Base-by-base conservation (phyloP, 2,888 invertebrate genomes). In the Entomobrya multifasciata region DNA sequence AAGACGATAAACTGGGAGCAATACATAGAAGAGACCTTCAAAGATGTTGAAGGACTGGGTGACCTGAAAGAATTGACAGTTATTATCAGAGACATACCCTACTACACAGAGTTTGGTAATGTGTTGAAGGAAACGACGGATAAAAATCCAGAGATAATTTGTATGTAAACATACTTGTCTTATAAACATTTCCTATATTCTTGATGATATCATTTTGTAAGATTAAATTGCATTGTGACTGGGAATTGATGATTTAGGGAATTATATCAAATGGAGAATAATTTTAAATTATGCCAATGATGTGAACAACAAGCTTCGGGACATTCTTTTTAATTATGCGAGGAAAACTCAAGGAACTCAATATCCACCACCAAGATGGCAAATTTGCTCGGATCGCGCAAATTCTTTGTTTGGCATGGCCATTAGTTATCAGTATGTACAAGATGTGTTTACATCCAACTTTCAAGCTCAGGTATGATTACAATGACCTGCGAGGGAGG, bases 321-420 rank as follows among this genome's bases (percentile, higher is more conserved):
- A 90, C 22, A 62, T 89, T n/a, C 72, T 90, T 44, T 90, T 90
- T 67, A 77, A 89, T 15, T 90, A 88, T 44, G 84, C 89, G 13
- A 89, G 85, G 78, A 82, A 67, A 41, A 90, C 89, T 6, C 86
- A 88, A 22, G 90, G 90, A 30, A 87, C 89, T 10, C 86, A 82
- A 49, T 87, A 79, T 80, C 89, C 90, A 13, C 88, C 90, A 15
- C 88, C 89, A 47, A 87, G 72, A 83, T 90, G 90, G 90, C 89
- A 90, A 60, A 84, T 83, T 17, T 91, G 91, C 55, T 90, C 90
- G 2, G 90, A 90, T 22, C 80, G 88, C 57, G 87, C 89, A 1
- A 91, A 90, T 67, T 80, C 87, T n/a, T 84, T 88, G 49, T 80
- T 90, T 44, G 91, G 91, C 41, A 88, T 89, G 81, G 91, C 91